Conservation (phyloP, 2,113 vertebrate species). For the Scytalopus superciliaris region DNA sequence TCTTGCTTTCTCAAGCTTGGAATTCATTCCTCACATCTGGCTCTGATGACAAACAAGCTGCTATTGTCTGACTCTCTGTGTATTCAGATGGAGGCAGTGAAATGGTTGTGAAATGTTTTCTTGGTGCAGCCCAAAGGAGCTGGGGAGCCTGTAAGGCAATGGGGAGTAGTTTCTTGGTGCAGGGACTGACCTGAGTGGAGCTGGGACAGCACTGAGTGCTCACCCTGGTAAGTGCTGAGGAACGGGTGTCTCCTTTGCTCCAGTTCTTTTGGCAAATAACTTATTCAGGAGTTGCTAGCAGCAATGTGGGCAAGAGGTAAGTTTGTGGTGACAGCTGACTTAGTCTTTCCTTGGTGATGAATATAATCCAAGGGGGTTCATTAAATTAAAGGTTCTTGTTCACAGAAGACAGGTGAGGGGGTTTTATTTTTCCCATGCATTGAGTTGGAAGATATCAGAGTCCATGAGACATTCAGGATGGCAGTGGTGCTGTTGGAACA, state of each 20-base stretch:
- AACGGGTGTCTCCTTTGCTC: not conserved
- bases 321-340: not conserved
- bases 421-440: not conserved
- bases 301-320: not conserved
- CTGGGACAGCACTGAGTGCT: not conserved
- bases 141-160: not conserved
- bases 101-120: not conserved
- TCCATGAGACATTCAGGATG: too few species aligned
- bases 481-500: not conserved
- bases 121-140: not conserved
- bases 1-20: not conserved
- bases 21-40: not conserved
- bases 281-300: fast-evolving
- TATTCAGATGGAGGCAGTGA: not conserved
- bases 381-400: not conserved
- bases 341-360: not conserved
- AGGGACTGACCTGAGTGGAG: fast-evolving
- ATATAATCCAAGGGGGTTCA: not conserved
- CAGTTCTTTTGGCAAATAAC: not conserved
- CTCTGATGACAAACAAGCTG: not conserved
- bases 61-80: not conserved
- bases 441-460: not conserved
- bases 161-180: not conserved
- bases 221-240: not conserved
- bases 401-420: not conserved